These are phyloP conservation scores for Oceanodroma tethys DNA, from an alignment of 2,113 vertebrate genomes.

Conservation along the genomic window DNA sequence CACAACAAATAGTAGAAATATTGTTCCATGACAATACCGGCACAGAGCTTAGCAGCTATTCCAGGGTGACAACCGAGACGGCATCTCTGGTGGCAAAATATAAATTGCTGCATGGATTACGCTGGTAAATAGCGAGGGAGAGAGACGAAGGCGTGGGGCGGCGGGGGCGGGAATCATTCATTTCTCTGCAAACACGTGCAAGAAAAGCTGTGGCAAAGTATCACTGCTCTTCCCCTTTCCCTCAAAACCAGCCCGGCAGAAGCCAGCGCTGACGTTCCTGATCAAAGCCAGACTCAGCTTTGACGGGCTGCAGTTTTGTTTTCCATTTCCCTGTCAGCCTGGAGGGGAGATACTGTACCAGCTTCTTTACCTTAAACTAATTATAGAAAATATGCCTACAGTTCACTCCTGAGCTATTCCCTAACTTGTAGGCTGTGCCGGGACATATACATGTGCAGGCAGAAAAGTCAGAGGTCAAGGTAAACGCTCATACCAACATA, in stretches of 20 bases:
- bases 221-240: neutral
- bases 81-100: neutral
- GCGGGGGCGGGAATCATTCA: too few species aligned
- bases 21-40: neutral
- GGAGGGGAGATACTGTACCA: neutral
- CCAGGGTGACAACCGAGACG: neutral
- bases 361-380: neutral
- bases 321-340: neutral
- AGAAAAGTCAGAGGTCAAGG: conserved; percentile 34
- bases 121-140: neutral
- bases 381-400: neutral
- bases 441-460: neutral
- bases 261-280: neutral
- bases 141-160: fast-evolving
- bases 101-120: neutral
- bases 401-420: neutral
- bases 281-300: neutral
- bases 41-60: neutral
- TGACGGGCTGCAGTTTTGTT: neutral
- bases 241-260: neutral
- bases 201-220: neutral
- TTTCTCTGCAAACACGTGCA: neutral
- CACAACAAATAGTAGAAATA: conserved; percentile 59
- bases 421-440: neutral
- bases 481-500: conserved; percentile 40